Conservation (phyloP, 2,113 vertebrate genomes). For the Suncus etruscus region DNA sequence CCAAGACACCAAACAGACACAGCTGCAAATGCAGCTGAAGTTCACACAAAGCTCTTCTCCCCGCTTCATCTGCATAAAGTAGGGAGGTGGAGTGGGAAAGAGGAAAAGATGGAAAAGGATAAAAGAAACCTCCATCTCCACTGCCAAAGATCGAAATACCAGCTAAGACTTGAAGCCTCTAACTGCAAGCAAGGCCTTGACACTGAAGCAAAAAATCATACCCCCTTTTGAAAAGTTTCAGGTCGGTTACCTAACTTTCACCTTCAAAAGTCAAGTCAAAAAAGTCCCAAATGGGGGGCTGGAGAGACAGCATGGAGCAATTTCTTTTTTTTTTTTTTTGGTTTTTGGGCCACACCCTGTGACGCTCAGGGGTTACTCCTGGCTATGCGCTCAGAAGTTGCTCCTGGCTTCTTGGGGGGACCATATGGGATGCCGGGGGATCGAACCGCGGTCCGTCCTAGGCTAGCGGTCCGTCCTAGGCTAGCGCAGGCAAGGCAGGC, state of each 20-base stretch:
- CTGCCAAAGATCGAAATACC: not conserved
- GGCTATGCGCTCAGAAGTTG: no score
- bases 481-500: no score
- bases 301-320: no score
- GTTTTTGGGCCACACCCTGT: no score
- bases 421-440: no score
- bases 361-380: no score
- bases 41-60: conserved; percentile 54
- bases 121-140: not conserved
- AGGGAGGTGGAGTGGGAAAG: conserved; percentile 8
- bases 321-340: no score
- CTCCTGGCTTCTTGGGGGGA: no score
- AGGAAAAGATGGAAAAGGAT: not conserved
- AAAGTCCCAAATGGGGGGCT: no score
- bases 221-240: not conserved
- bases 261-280: no score
- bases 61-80: not conserved
- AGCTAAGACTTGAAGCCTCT: not conserved
- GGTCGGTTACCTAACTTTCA: not conserved
- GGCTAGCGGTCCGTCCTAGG: no score
- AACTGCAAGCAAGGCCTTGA: not conserved
- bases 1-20: not conserved
- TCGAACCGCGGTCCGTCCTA: no score
- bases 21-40: conserved; percentile 57
- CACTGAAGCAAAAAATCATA: conserved; percentile 1